phyloP scores from a whole-genome alignment of 2,113 vertebrate species.

The Quiscalus mexicanus region DNA sequence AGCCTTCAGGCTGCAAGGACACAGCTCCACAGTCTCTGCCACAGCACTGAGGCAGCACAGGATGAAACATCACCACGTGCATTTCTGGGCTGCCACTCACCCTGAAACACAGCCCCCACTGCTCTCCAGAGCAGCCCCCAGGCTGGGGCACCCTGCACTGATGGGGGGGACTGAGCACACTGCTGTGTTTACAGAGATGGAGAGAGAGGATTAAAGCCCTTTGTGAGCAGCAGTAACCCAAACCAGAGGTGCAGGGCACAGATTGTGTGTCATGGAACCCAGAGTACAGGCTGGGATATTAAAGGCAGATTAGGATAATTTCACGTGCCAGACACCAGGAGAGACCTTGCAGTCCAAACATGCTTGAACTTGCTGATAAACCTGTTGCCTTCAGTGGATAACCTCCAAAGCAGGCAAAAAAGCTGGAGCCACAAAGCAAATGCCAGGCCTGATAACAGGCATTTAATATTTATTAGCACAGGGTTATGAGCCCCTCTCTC shows the following conservation, averaged over 20 bases:
- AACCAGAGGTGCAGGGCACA: conserved; percentile 19
- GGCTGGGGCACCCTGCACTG: not conserved
- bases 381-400: conserved; percentile 38
- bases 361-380: conserved; percentile 66
- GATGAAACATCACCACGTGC: not conserved
- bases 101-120: not conserved
- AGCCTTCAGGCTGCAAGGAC: not conserved
- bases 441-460: conserved; percentile 42
- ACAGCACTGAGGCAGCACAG: not conserved
- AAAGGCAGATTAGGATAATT: conserved; percentile 31
- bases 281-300: not conserved
- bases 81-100: not conserved
- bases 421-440: conserved; percentile 1
- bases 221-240: conserved; percentile 16
- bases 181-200: not conserved
- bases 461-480: conserved; percentile 43
- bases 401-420: conserved; percentile 30
- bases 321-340: conserved; percentile 41
- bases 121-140: not conserved
- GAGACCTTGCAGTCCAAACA: conserved; percentile 50
- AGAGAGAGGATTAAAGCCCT: conserved; percentile 1
- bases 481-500: conserved; percentile 22
- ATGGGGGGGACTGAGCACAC: not conserved
- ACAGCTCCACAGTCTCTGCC: not conserved
- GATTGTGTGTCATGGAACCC: not conserved